Base-by-base conservation (phyloP, 2,797 vertebrate genomes). In the Percopsis omiscomaycus region DNA sequence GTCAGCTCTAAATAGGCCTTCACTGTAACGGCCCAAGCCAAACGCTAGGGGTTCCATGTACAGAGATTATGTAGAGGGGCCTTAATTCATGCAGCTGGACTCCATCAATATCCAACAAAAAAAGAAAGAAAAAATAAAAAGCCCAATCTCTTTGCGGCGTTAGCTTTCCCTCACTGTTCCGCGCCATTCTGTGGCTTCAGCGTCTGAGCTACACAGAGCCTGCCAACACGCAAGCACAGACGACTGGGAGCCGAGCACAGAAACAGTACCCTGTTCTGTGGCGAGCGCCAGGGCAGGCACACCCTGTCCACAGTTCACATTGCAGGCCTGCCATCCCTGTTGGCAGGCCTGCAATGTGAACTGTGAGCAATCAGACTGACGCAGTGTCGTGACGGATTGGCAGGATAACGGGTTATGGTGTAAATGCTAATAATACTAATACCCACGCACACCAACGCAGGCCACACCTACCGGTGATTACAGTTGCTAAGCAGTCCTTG, bases 221-320 rank as follows among this genome's bases (percentile, higher is more conserved):
- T 58, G 69, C 84, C 79, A 77, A 61, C 59, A 62, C 62, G 76
- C 73, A 56, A 69, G 74, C 46, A 59, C 55, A 77, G 61, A 59
- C 81, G 74, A 84, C 79, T 74, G 72, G 69, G 65, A 78, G 73
- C 78, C 52, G 60, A 56, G 84, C 80, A 85, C 82, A 82, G 86
- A 83, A 85, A 82, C 81, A 80, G 79, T 74, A 80, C 69, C 73
- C 81, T 82, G 72, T 73, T 79, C 79, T 90, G 89, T 77, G 88
- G 89, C 58, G 30, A 82, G 75, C 29, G 55, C 53, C 84, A 71
- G 80, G 57, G 73, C 78, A 47, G 80, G 61, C 84, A 85, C 89
- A 79, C 86, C 80, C 87, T 79, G 86, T 62, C 55, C 79, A 69
- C 66, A 66, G 65, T 66, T 82, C 73, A 70, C 72, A 74, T 77